Conservation (phyloP, 2,888 invertebrate genomes). For the Dendrolimus houi region DNA sequence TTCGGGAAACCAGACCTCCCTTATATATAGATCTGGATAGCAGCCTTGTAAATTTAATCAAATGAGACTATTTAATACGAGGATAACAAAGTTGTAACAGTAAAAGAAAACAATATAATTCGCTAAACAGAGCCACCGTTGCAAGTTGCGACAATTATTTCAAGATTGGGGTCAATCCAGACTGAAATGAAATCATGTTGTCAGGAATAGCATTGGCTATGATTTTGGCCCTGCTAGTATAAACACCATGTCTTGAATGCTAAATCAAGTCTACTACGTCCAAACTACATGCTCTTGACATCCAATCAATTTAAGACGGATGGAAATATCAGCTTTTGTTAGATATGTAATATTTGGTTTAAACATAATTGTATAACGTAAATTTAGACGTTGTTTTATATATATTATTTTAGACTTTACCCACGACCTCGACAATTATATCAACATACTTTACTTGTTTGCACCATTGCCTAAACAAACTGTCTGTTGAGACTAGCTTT, state of each 20-base stretch:
- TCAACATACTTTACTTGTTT: neutral
- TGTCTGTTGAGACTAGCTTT: too few species aligned
- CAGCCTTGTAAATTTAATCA: too few species aligned
- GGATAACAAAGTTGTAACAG: too few species aligned
- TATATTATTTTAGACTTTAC: neutral
- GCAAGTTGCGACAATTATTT: slow-evolving; percentile 43
- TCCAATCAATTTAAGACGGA: slow-evolving; percentile 30
- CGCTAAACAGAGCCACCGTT: slow-evolving; percentile 42
- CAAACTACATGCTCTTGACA: slow-evolving; percentile 38
- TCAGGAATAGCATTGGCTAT: slow-evolving; percentile 18
- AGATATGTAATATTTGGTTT: slow-evolving; percentile 37
- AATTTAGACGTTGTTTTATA: neutral
- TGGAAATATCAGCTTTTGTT: slow-evolving; percentile 37
- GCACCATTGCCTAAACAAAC: neutral
- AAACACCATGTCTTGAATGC: slow-evolving; percentile 40
- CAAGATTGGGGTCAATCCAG: slow-evolving; percentile 41
- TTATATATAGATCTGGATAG: too few species aligned
- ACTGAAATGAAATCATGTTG: slow-evolving; percentile 34
- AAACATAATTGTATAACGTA: slow-evolving; percentile 12
- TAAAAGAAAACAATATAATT: slow-evolving; percentile 15
- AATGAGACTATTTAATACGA: too few species aligned
- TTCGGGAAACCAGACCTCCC: too few species aligned
- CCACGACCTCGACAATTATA: neutral
- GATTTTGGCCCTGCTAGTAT: slow-evolving; percentile 25
- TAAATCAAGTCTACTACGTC: slow-evolving; percentile 33